Evolutionary conservation across 1,140 invertebrate genomes (phyloP), one percentile per base, ranked within the genome.

Genomic region (Diabrotica virgifera): DNA sequence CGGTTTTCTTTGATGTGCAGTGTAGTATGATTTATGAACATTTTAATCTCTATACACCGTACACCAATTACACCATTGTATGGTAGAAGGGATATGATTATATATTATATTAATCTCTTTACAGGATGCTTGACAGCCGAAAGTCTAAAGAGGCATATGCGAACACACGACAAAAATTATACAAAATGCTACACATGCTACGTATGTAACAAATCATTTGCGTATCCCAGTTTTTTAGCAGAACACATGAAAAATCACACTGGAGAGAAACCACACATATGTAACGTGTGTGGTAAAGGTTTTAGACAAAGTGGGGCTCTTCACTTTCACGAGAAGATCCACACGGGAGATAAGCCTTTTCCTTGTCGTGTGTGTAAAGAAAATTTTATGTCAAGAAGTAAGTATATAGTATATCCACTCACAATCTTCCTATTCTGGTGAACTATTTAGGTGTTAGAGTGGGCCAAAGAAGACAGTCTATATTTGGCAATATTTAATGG

Each of bases 361-460:
- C 68, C 67, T 37, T 73, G 72, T 64, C 12, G 64, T 14, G 12
- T 56, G 40, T 72, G 72, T 64, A 58, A 53, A 6, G 62, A 72
- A 40, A 61, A 63, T 12, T 73, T 70, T 24, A 24, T 24, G 24
- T 24, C 13, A 55, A 13, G 36, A 14, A 24, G 10, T 9, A 10
- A 13, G 53, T 24, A 35, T 24, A 9, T 24, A 13, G 53, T 24
- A 35, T 24, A 9, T 24, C 14, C 51, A 76, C 77, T 61, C 59
- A 67, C 24, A 74, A 68, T 50, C 76, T 70, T 54, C 81, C 82
- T 62, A 70, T 72, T 5, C 77, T 75, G 6, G 70, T 73, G 14
- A 82, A 82, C 62, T 79, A 79, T 0, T 82, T 71, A 64, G 71
- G 72, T n/a, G 78, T 76, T 66, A 63, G 38, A n/a, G 58, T 61